Evolutionary conservation across 2,888 invertebrate species (phyloP).

Genomic region (Lymantria monacha): DNA sequence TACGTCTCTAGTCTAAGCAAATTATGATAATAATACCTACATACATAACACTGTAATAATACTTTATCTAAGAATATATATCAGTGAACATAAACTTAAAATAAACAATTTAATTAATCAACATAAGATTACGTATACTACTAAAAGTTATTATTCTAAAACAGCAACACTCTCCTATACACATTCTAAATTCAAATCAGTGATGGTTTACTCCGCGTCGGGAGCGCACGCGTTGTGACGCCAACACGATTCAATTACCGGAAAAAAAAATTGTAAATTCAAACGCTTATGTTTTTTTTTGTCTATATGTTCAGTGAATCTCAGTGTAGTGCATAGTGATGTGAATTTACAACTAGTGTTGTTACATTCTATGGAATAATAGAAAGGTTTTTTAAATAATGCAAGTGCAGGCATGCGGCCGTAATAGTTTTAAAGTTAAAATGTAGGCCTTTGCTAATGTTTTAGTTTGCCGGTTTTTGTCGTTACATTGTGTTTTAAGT

Average conservation of each 20-base stretch:
- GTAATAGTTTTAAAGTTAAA: conserved; percentile 14
- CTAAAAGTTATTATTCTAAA: conserved; percentile 1
- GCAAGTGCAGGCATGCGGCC: conserved; percentile 22
- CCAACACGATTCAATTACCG: conserved; percentile 4
- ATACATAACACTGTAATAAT: background rate
- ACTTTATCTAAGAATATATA: background rate
- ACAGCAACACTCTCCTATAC: conserved; percentile 22
- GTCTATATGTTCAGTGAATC: conserved; percentile 19
- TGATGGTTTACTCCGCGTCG: conserved; percentile 33
- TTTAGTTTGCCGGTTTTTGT: conserved; percentile 7
- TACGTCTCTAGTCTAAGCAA: too few relatives aligned
- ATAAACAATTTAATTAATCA: background rate
- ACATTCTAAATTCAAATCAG: conserved; percentile 36
- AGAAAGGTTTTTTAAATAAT: conserved; percentile 19
- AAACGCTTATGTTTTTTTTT: conserved; percentile 6
- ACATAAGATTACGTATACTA: background rate
- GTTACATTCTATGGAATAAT: conserved; percentile 2
- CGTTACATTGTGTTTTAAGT: conserved; percentile 9
- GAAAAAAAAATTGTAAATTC: conserved; percentile 9
- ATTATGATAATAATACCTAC: background rate
- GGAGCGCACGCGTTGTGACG: conserved; percentile 30
- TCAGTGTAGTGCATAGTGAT: conserved; percentile 17
- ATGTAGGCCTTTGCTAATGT: conserved; percentile 26
- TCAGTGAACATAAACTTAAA: background rate
- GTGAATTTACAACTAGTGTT: conserved; percentile 10